Base-by-base conservation (phyloP, 2,113 vertebrate species). In the Cnemophilus loriae region DNA sequence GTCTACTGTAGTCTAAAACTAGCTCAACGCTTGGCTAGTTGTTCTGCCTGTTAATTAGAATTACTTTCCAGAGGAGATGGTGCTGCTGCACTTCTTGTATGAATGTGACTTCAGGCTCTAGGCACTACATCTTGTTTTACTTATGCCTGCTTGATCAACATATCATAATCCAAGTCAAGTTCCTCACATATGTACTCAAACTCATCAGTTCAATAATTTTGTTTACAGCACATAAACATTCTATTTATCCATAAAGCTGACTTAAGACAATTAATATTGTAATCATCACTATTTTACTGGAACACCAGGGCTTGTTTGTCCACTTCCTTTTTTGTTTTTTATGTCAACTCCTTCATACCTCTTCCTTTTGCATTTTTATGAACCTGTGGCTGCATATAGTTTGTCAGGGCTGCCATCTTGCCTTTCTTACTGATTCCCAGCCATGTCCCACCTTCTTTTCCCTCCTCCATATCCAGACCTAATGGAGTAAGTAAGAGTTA, bases 381-480 rank as follows among this genome's bases (percentile, higher is more conserved):
- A 50, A 83, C 96, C 59, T 55, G 95, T 2, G 98, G 98, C 70
- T 99, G 99, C 98, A 99, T 95, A 84, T 99, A 99, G 97, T 99
- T 99, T 80, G 99, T 99, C 93, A 99, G 98, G 2, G 98, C 98
- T 6, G 99, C 98, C 95, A 99, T 97, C 95, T 99, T 99, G 55
- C 99, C 99, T 61, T 98, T 97, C 35, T 98, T 99, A 97, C 85
- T 99, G 97, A 99, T 98, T 56, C 99, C 99, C 88, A 99, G 98
- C 99, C 99, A 99, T 0, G 99, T 99, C 10, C 99, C 99, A 41
- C 99, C 99, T 98, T 99, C 99, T 94, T 98, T 99, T 32, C 99
- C 99, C 92, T 98, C 98, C 81, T 99, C 99, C 98, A 99, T 98
- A 96, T 99, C 99, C 87, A 99, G 97, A 79, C 99, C 99, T 99